Conservation (phyloP, 1,140 invertebrate genomes). For the Drosophila bipectinata region DNA sequence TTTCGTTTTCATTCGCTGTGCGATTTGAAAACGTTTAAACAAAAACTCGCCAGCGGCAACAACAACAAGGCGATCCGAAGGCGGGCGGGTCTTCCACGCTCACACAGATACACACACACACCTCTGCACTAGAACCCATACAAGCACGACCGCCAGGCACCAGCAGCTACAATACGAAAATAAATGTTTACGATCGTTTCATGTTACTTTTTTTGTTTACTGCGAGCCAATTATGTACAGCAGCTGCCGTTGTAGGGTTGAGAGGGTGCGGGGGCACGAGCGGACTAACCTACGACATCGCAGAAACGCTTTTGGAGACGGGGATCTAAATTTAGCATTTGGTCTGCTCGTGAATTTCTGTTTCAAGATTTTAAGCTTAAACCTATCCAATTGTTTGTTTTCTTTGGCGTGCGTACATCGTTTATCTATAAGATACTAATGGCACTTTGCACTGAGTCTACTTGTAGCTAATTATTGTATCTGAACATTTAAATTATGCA, state of each 20-base stretch:
- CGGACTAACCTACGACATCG: constrained; percentile 44
- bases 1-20: constrained; percentile 82
- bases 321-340: not conserved
- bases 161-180: constrained; percentile 66
- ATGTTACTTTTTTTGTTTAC: constrained; percentile 42
- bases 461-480: constrained; percentile 53
- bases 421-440: constrained; percentile 60
- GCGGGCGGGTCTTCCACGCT: constrained; percentile 77
- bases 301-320: constrained; percentile 9
- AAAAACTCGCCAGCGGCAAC: constrained; percentile 58
- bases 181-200: constrained; percentile 57
- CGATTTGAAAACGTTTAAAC: constrained; percentile 81
- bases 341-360: constrained; percentile 37
- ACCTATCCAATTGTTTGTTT: constrained; percentile 61
- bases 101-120: constrained; percentile 31
- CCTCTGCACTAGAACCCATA: constrained; percentile 25
- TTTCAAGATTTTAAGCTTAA: constrained; percentile 41
- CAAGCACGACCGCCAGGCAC: constrained; percentile 30
- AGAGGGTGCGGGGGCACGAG: not conserved
- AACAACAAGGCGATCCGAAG: constrained; percentile 45
- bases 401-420: constrained; percentile 27
- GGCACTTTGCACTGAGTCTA: constrained; percentile 17
- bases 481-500: constrained; percentile 50
- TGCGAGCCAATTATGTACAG: constrained; percentile 76
- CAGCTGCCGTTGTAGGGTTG: constrained; percentile 66